Base-by-base conservation (phyloP, 2,113 vertebrate genomes). In the Hystrix cristata region DNA sequence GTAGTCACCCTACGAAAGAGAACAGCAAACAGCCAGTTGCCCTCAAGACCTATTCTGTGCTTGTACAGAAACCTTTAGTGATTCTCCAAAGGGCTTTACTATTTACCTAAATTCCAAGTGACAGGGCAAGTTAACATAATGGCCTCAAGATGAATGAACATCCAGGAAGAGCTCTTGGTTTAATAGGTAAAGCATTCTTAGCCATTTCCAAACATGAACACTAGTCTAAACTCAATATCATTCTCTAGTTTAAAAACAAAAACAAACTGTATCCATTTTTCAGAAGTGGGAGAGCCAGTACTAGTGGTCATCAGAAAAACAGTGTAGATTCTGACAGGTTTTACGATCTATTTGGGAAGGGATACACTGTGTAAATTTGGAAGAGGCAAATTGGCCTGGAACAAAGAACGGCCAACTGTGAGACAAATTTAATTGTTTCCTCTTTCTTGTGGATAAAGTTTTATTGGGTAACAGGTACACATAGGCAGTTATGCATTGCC, bases 371-470 rank as follows among this genome's bases (percentile, higher is more conserved):
- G 55, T 31, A 59, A 57, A 85, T 71, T 84, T 76, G 21, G 21
- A 93, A 67, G 53, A 84, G 25, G 27, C 38, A 88, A 23, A 94
- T 0, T 84, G 51, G 59, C 15, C 11, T 91, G 16, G 19, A 65
- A 23, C 7, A 82, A n/a, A 79, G 15, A 72, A n/a, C 12, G 84
- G 23, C 25, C 19, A 62, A 71, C 16, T 57, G 1, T 29, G 16
- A 7, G 59, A 7, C 60, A 91, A 71, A 78, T 72, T 27, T 60
- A 13, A 64, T 34, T 57, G 7, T 1, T 87, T 72, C 34, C 18
- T 86, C 18, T 25, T 81, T 79, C 82, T 78, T 87, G 48, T 69
- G 80, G 96, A 95, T 80, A 96, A 96, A 96, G 84, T 95, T 96
- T 95, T 95, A 92, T 78, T 87, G 78, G 19, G 48, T 89, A 8